phyloP scores from a whole-genome alignment of 2,888 invertebrate genomes.

The Epinotia brunnichana region DNA sequence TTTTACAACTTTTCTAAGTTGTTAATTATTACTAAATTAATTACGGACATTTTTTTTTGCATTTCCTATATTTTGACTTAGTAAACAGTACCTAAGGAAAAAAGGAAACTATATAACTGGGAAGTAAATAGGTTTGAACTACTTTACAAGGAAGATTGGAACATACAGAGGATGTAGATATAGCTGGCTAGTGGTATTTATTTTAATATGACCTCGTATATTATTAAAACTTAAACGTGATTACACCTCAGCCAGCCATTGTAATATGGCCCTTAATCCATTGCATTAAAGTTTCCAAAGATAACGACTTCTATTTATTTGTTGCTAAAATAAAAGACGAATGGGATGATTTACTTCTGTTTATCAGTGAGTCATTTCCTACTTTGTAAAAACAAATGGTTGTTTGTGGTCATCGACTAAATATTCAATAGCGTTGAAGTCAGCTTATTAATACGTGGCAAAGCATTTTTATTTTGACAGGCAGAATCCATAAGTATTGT shows the following conservation, averaged over 20 bases:
- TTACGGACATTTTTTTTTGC: too few species aligned
- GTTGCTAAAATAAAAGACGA: constrained; percentile 8
- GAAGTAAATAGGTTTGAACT: constrained; percentile 7
- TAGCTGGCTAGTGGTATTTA: constrained; percentile 11
- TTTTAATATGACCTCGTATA: constrained; percentile 15
- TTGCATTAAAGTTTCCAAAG: background rate
- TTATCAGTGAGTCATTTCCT: constrained; percentile 30
- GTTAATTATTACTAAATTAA: too few species aligned
- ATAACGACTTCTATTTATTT: background rate
- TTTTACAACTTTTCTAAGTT: too few species aligned
- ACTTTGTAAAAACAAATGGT: constrained; percentile 52
- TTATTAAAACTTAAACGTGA: constrained; percentile 5
- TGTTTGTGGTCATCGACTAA: constrained; percentile 56
- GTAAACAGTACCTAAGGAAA: too few species aligned
- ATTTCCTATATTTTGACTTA: too few species aligned
- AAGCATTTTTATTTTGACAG: constrained; percentile 25
- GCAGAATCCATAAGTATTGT: too few species aligned
- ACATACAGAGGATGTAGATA: constrained; percentile 10
- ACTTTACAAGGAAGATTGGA: constrained; percentile 11
- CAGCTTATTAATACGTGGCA: constrained; percentile 49
- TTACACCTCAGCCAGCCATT: background rate
- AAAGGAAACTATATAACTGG: too few species aligned
- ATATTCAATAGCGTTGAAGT: constrained; percentile 63
- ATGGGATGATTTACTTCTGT: constrained; percentile 27
- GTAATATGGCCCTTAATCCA: background rate